These are phyloP conservation scores for Thunnus albacares DNA, from an alignment of 2,797 vertebrate species.

Conservation along the genomic window DNA sequence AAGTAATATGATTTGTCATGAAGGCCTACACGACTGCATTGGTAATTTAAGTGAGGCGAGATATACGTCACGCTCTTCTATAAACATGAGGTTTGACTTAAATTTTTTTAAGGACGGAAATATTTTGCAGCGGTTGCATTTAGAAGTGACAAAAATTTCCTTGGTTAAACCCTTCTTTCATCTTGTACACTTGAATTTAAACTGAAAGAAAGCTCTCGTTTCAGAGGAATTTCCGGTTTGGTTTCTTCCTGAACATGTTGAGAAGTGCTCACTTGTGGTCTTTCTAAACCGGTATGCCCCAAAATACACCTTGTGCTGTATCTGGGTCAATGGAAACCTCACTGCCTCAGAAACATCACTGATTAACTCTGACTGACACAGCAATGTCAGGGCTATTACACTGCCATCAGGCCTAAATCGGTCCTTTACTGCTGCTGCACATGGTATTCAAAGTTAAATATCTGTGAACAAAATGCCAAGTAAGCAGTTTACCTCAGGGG, in stretches of 20 bases:
- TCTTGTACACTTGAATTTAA: background rate
- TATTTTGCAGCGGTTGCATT: background rate
- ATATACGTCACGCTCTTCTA: background rate
- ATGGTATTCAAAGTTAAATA: constrained; percentile 49
- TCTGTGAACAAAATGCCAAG: constrained; percentile 28
- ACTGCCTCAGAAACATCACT: constrained; percentile 46
- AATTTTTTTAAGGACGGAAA: background rate
- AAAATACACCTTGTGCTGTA: background rate
- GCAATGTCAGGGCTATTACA: constrained; percentile 38
- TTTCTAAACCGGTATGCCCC: background rate
- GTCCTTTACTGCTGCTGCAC: constrained; percentile 39
- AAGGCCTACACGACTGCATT: background rate
- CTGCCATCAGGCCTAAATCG: constrained; percentile 24
- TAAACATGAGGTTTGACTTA: background rate
- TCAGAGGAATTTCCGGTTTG: constrained; percentile 26
- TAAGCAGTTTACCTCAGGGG: constrained; percentile 25
- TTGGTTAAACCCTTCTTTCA: background rate
- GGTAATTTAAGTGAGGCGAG: background rate
- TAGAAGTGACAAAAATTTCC: background rate
- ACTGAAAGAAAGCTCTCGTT: fast-evolving
- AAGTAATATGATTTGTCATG: background rate
- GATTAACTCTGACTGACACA: constrained; percentile 63
- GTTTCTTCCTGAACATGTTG: background rate
- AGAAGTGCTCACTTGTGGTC: background rate
- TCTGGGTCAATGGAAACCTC: constrained; percentile 45